These are phyloP conservation scores for Brachyrhaphis roseni DNA, from an alignment of 2,797 vertebrate genomes.

Conservation along the genomic window DNA sequence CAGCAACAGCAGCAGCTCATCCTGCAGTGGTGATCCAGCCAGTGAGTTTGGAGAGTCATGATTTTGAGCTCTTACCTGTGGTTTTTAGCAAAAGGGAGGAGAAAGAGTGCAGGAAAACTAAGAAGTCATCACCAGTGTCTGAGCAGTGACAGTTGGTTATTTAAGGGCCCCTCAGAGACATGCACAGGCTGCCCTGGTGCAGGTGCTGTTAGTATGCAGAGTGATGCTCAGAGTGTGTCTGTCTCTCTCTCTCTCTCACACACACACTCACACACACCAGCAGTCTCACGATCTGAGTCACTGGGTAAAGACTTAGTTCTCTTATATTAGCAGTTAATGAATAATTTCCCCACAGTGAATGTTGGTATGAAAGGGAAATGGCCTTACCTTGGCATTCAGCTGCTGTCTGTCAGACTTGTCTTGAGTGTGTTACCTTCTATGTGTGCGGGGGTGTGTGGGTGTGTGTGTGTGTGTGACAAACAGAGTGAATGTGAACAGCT, in stretches of 20 bases:
- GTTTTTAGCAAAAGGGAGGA: conserved; percentile 33
- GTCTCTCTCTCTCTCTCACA: conserved; percentile 35
- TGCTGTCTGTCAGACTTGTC: conserved; percentile 69
- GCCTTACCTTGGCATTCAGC: conserved; percentile 69
- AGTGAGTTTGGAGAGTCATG: conserved; percentile 66
- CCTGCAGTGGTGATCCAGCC: conserved; percentile 75
- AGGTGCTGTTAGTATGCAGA: conserved; percentile 79
- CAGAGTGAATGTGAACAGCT: conserved; percentile 70
- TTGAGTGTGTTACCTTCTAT: conserved; percentile 57
- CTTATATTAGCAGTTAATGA: conserved; percentile 69
- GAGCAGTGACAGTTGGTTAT: conserved; percentile 82
- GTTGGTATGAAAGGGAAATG: conserved; percentile 73
- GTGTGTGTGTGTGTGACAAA: conserved; percentile 39
- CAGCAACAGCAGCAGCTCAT: conserved; percentile 71
- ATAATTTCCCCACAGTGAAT: conserved; percentile 68
- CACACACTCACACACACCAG: conserved; percentile 25
- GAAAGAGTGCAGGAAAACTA: conserved; percentile 54
- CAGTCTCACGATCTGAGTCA: conserved; percentile 48
- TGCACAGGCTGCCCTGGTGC: conserved; percentile 73
- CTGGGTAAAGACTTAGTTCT: conserved; percentile 64
- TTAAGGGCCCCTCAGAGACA: conserved; percentile 73
- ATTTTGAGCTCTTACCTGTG: conserved; percentile 74
- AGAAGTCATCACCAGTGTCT: conserved; percentile 77
- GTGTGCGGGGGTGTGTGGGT: conserved; percentile 34
- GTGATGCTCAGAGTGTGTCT: conserved; percentile 63